Evolutionary conservation across 1,140 invertebrate species (phyloP), one percentile per base, ranked within the genome.

Genomic region (Trachymyrmex cornetzi): DNA sequence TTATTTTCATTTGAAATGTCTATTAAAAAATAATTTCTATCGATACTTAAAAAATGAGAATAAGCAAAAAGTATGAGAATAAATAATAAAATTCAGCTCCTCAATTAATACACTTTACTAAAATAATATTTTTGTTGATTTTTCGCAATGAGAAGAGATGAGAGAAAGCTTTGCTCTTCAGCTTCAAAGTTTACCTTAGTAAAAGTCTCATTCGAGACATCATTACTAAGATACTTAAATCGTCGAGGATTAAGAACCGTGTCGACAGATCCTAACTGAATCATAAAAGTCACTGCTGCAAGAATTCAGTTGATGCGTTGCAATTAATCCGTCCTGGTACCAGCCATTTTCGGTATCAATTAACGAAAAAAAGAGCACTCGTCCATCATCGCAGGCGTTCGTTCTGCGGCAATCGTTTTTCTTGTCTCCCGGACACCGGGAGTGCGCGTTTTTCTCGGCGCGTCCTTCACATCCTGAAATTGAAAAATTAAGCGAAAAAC

Each of bases 401-500:
- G 69, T 71, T 57, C 7, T 11, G 55, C 19, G 16, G 66, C 55
- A 57, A 27, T 38, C 67, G 55, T 82, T 82, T 82, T 82, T 82
- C 80, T 61, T 80, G 34, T 72, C 44, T 38, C 55, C 24, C 34
- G 34, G 66, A 19, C 59, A 24, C 79, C 9, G 66, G 67, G 80
- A 61, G 67, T 19, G 80, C 12, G 38, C 55, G 69, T 84, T 84
- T 84, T 75, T 61, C 69, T 27, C 19, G 67, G 38, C 69, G 38
- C 38, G 80, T 74, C 38, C 69, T 84, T 75, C 67, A 48, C 61
- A 24, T 72, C 4, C 69, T 84, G 57, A 84, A 84, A 84, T 74
- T 84, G 80, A 84, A 84, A 84, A 84, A 84, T 84, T 84, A 84
- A 84, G 53, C 69, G 80, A 84, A 84, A 84, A 84, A 84, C 80